A percentile compares a stretch with the other conserved stretches of the same genome.
Evolutionary conservation across 2,113 vertebrate species (phyloP).

Genomic region (Tupaia tana): DNA sequence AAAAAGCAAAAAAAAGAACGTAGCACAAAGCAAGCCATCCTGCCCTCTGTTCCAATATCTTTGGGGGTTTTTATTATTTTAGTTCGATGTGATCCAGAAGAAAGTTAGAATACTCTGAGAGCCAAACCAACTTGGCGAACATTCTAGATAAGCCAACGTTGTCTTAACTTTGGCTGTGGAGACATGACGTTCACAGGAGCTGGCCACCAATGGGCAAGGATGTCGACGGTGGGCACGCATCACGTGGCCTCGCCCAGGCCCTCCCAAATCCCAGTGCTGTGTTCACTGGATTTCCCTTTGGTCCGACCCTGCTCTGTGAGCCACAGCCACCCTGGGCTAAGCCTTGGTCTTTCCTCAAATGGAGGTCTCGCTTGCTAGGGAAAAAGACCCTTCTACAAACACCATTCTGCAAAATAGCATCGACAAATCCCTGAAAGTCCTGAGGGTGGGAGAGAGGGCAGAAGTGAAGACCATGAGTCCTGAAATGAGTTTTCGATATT

Average conservation of each 20-base stretch:
- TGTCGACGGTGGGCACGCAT: background rate
- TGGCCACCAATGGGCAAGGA: background rate
- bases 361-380: background rate
- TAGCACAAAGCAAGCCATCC: background rate
- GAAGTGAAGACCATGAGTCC: background rate
- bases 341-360: background rate
- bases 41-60: background rate
- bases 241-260: background rate
- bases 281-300: background rate
- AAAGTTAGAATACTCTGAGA: background rate
- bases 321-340: background rate
- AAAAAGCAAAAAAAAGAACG: background rate
- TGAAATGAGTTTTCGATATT: background rate
- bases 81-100: background rate
- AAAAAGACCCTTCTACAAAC: background rate
- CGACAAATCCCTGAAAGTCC: background rate
- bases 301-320: background rate
- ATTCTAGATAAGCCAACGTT: background rate
- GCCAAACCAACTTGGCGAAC: background rate
- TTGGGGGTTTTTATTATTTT: background rate
- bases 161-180: background rate
- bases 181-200: background rate
- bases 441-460: accelerated
- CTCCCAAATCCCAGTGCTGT: background rate
- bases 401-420: background rate